These are phyloP conservation scores for Heteractis magnifica DNA, from an alignment of 92 coral and sea anemone genomes.

Conservation along the genomic window DNA sequence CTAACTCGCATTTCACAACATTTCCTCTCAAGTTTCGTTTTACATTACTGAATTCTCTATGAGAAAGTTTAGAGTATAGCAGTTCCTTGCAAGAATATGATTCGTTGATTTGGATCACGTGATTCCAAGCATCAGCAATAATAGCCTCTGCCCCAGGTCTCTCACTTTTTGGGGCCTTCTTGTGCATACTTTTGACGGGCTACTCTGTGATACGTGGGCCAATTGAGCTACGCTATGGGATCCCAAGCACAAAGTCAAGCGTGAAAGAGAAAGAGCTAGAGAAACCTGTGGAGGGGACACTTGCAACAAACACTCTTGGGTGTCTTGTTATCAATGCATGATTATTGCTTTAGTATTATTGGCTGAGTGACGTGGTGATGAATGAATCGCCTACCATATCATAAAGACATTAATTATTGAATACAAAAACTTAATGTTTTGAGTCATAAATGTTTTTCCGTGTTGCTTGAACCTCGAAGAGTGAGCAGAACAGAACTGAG, in stretches of 20 bases:
- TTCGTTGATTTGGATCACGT: conserved; percentile 2
- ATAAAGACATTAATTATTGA: not conserved
- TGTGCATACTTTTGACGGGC: too few species aligned
- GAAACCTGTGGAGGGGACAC: too few species aligned
- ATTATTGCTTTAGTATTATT: not conserved
- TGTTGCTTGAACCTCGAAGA: too few species aligned
- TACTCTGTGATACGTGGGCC: too few species aligned
- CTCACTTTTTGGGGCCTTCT: too few species aligned
- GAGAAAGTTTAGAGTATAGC: conserved; percentile 22
- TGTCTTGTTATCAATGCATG: not conserved
- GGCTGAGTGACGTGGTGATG: not conserved
- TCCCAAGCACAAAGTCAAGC: too few species aligned
- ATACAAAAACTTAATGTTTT: too few species aligned
- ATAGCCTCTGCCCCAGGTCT: too few species aligned
- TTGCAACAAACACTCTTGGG: not conserved
- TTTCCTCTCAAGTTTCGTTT: not conserved
- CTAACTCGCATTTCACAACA: not conserved
- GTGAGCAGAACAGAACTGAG: too few species aligned
- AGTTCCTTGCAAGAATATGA: conserved; percentile 2
- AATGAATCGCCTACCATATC: not conserved
- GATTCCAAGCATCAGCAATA: not conserved
- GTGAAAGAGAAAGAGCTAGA: too few species aligned
- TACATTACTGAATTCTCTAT: conserved; percentile 19
- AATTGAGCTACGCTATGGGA: too few species aligned
- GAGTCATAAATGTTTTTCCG: too few species aligned